Evolutionary conservation across 2,888 invertebrate species (phyloP).

Genomic region (Scaptodrosophila latifasciaeformis): DNA sequence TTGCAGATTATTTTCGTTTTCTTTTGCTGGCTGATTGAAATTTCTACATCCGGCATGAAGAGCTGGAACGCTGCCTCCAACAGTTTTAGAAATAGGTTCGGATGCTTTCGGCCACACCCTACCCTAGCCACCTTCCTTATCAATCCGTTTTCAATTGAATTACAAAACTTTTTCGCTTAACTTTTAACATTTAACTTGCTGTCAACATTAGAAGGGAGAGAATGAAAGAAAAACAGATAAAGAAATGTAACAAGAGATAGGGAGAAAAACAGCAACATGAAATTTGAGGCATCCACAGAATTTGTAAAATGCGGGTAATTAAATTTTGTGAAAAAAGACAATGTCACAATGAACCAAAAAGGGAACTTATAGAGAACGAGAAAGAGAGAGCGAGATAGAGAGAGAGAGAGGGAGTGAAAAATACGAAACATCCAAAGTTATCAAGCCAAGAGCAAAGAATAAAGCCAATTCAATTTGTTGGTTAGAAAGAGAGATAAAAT

Average conservation of each 20-base stretch:
- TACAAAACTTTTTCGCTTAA: constrained; percentile 21
- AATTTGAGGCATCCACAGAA: background rate
- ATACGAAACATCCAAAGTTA: too few species aligned
- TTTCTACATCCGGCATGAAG: constrained; percentile 42
- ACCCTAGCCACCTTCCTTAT: too few species aligned
- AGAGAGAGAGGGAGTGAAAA: background rate
- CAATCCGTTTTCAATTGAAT: constrained; percentile 47
- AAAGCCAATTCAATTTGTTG: too few species aligned
- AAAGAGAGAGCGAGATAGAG: too few species aligned
- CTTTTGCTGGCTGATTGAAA: constrained; percentile 46
- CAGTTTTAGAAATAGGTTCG: too few species aligned
- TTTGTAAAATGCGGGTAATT: constrained; percentile 38
- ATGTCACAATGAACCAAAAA: background rate
- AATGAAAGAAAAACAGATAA: too few species aligned
- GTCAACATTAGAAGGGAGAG: background rate
- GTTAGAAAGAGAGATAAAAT: too few species aligned
- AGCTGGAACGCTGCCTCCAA: constrained; percentile 4
- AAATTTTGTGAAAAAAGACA: constrained; percentile 26
- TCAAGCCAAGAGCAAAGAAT: background rate
- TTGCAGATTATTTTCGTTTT: constrained; percentile 65
- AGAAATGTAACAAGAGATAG: too few species aligned
- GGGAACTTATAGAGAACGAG: background rate
- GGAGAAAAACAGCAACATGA: constrained; percentile 1
- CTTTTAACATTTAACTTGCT: constrained; percentile 13
- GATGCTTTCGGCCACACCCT: too few species aligned